Evolutionary conservation across 2,888 invertebrate species (phyloP).

Genomic region (Nebria salina): DNA sequence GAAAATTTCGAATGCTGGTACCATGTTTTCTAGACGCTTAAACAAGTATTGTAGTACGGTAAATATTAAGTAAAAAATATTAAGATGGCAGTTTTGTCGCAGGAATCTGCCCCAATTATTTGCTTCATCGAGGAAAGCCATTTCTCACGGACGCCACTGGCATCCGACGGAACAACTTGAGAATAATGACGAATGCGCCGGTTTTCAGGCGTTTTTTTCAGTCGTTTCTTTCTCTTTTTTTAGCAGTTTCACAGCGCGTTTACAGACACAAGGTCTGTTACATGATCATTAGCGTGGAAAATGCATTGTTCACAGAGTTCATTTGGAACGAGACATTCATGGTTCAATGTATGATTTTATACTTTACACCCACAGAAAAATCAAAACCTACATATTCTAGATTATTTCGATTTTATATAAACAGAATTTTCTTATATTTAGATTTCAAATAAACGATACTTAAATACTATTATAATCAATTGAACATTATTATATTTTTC

Average conservation of each 20-base stretch:
- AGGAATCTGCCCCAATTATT: not conserved
- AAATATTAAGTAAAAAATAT: not conserved
- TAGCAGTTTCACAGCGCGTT: not conserved
- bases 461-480: too few species aligned
- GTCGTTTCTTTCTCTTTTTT: not conserved
- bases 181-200: not conserved
- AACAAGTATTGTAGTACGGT: not conserved
- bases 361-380: too few species aligned
- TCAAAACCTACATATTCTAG: too few species aligned
- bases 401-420: too few species aligned
- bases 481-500: too few species aligned
- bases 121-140: not conserved
- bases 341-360: too few species aligned
- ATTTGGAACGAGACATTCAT: not conserved
- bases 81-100: not conserved
- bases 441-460: too few species aligned
- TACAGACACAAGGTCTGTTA: not conserved
- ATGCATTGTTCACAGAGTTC: not conserved
- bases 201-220: not conserved
- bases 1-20: not conserved
- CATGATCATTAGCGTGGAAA: not conserved
- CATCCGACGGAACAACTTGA: not conserved
- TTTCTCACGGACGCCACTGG: not conserved
- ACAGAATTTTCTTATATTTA: too few species aligned
- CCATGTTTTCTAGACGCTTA: not conserved